Conservation (phyloP, 2,888 invertebrate species). For the Melanargia galathea region DNA sequence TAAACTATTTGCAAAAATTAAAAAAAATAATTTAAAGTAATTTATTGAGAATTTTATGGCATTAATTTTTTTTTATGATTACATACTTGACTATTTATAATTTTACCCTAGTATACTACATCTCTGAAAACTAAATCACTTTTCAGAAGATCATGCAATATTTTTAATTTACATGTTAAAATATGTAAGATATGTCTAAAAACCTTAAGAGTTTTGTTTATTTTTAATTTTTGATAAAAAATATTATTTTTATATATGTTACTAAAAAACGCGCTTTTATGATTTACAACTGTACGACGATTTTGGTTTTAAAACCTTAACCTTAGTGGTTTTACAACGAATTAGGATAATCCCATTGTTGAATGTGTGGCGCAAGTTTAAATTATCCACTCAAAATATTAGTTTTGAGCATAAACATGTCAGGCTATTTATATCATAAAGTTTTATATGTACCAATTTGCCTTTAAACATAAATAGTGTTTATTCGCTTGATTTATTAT, state of each 20-base stretch:
- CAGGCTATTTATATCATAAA: neutral
- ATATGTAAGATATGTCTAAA: too few relatives aligned
- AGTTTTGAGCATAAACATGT: neutral
- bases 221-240: neutral
- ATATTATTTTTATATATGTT: neutral
- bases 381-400: slow-evolving; percentile 33
- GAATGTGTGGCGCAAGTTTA: slow-evolving; percentile 48
- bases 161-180: too few relatives aligned
- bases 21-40: too few relatives aligned
- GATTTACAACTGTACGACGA: neutral
- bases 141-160: too few relatives aligned
- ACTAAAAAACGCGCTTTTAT: neutral
- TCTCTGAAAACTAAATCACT: too few relatives aligned
- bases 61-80: neutral
- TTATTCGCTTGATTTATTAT: neutral
- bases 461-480: too few relatives aligned
- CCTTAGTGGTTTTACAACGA: slow-evolving; percentile 63
- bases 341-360: slow-evolving; percentile 54
- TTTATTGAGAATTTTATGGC: neutral
- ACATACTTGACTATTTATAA: slow-evolving; percentile 17
- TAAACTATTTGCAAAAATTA: too few relatives aligned
- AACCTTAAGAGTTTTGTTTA: neutral
- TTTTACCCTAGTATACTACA: too few relatives aligned
- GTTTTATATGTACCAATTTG: too few relatives aligned
- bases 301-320: neutral